Percentiles rank a stretch among this genome's conserved stretches.
Evolutionary conservation across 2,113 vertebrate species (phyloP).

Genomic region (Pao palembangensis): DNA sequence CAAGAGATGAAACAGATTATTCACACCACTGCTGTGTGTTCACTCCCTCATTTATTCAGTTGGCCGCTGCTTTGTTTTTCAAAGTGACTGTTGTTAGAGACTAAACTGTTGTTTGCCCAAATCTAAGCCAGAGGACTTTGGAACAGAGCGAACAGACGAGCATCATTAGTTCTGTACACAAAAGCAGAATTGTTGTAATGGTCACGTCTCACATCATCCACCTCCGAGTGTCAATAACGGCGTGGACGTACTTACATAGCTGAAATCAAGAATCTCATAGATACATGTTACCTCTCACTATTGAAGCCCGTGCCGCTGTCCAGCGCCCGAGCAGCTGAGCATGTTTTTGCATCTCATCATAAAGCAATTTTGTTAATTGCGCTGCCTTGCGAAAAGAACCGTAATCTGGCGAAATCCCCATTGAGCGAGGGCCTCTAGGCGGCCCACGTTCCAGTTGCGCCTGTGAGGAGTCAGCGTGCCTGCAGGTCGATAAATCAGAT

Average conservation of each 20-base stretch:
- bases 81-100: neutral
- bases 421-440: constrained; percentile 1
- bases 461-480: neutral
- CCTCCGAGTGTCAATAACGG: constrained; percentile 7
- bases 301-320: too few species aligned
- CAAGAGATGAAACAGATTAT: constrained; percentile 6
- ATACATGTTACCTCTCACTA: too few species aligned
- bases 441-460: neutral
- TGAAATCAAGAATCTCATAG: neutral
- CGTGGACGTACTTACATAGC: neutral
- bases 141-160: constrained; percentile 13
- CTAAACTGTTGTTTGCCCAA: constrained; percentile 15
- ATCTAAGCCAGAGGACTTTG: constrained; percentile 27
- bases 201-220: constrained; percentile 24
- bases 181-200: constrained; percentile 34
- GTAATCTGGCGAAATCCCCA: constrained; percentile 2
- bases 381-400: too few species aligned
- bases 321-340: neutral
- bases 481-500: constrained; percentile 7
- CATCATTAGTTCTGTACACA: constrained; percentile 51
- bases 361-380: constrained; percentile 16
- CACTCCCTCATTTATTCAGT: too few species aligned
- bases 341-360: constrained; percentile 15
- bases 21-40: too few species aligned
- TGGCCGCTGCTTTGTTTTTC: too few species aligned